Conservation (phyloP, 2,888 invertebrate species). For the Nebria brevicollis region DNA sequence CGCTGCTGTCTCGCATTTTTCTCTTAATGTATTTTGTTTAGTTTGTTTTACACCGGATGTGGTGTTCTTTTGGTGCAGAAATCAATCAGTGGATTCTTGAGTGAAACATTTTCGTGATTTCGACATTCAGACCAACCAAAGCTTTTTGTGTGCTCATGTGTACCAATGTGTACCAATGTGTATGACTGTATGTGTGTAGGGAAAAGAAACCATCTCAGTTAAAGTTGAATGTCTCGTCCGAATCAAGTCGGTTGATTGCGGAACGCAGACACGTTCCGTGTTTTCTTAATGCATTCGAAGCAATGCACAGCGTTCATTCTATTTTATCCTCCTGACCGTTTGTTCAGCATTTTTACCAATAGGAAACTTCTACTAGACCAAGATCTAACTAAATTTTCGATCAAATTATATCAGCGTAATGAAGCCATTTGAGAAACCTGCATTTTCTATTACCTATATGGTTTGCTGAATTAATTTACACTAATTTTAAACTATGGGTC, state of each 20-base stretch:
- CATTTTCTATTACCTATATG: no score
- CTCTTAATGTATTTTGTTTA: background rate
- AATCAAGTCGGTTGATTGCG: slow-evolving; percentile 26
- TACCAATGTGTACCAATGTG: background rate
- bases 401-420: no score
- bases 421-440: no score
- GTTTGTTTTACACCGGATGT: slow-evolving; percentile 25
- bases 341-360: background rate
- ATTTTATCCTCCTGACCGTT: slow-evolving; percentile 24
- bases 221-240: slow-evolving; percentile 20
- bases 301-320: slow-evolving; percentile 23
- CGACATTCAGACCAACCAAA: background rate
- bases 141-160: background rate
- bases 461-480: no score
- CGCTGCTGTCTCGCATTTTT: background rate
- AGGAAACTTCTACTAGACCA: background rate
- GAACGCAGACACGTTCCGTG: slow-evolving; percentile 25
- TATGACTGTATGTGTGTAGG: background rate
- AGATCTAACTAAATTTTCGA: background rate
- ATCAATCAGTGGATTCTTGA: slow-evolving; percentile 13
- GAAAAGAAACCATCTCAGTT: slow-evolving; percentile 4
- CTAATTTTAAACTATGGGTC: background rate
- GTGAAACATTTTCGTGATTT: slow-evolving; percentile 17
- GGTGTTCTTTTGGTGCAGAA: slow-evolving; percentile 26
- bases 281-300: slow-evolving; percentile 34